Evolutionary conservation across 2,113 vertebrate species (phyloP).

Genomic region (Oreotrochilus melanogaster): DNA sequence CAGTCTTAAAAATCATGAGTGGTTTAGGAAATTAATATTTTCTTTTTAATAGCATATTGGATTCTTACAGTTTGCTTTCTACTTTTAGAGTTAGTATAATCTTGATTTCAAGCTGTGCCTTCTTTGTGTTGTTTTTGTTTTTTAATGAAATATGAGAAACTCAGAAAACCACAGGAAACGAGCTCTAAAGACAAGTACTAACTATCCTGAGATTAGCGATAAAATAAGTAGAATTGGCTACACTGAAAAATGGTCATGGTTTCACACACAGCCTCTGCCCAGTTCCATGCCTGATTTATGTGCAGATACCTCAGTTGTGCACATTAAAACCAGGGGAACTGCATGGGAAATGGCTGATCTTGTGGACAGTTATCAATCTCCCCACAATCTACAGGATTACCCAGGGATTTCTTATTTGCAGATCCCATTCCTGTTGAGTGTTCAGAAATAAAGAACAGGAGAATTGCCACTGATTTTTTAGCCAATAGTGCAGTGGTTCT

Average conservation of each 20-base stretch:
- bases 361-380: not conserved
- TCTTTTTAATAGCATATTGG: conserved; percentile 35
- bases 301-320: not conserved
- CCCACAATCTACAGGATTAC: not conserved
- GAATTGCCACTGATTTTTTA: not conserved
- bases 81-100: conserved; percentile 42
- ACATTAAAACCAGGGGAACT: not conserved
- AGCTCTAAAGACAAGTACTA: conserved; percentile 55
- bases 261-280: conserved; percentile 1
- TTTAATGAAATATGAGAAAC: conserved; percentile 47
- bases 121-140: conserved; percentile 29
- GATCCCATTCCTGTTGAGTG: not conserved
- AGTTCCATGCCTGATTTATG: conserved; percentile 16
- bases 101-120: conserved; percentile 47
- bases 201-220: conserved; percentile 45
- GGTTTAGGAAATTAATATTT: conserved; percentile 44
- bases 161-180: conserved; percentile 3
- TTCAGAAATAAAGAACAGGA: not conserved
- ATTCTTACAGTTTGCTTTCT: conserved; percentile 64
- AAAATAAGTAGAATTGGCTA: conserved; percentile 33
- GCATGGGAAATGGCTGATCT: not conserved
- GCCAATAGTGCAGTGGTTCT: not conserved
- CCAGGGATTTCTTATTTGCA: not conserved
- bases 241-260: conserved; percentile 20
- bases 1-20: conserved; percentile 45